Conservation (phyloP, 2,113 vertebrate species). For the Ranitomeya variabilis region DNA sequence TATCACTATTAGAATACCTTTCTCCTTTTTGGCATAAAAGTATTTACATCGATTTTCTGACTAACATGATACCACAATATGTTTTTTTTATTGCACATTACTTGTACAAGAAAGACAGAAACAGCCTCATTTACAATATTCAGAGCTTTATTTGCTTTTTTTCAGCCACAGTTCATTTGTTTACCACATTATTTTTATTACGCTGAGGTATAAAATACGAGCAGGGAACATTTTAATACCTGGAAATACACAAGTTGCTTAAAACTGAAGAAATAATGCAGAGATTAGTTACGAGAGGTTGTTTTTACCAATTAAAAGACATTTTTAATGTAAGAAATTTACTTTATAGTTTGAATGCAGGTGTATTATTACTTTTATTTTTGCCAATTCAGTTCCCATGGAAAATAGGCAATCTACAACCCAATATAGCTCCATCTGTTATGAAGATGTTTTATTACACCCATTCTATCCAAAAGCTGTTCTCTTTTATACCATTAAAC, state of each 20-base stretch:
- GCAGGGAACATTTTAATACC: background rate
- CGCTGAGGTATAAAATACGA: background rate
- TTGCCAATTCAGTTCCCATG: slow-evolving; percentile 23
- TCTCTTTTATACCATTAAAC: slow-evolving; percentile 46
- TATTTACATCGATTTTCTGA: no score
- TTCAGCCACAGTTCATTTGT: no score
- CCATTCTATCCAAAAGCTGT: slow-evolving; percentile 28
- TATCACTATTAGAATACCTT: no score
- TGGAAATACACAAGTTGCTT: background rate
- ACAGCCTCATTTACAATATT: no score
- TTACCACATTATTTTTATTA: background rate
- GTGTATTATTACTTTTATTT: slow-evolving; percentile 49
- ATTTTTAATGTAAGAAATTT: slow-evolving; percentile 3
- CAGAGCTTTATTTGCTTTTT: no score
- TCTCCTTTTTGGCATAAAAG: no score
- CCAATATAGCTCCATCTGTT: slow-evolving; percentile 56
- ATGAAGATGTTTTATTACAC: slow-evolving; percentile 43
- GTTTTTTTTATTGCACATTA: no score
- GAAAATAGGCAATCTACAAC: slow-evolving; percentile 34
- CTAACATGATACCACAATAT: no score
- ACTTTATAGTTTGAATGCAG: slow-evolving; percentile 18
- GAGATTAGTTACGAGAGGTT: background rate
- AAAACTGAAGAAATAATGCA: background rate
- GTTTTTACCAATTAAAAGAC: slow-evolving; percentile 29
- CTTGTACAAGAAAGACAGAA: no score